Percentiles rank a stretch among this genome's conserved stretches.
These are phyloP conservation scores for Crotalus viridis DNA, from an alignment of 2,113 vertebrate species.

Conservation along the genomic window DNA sequence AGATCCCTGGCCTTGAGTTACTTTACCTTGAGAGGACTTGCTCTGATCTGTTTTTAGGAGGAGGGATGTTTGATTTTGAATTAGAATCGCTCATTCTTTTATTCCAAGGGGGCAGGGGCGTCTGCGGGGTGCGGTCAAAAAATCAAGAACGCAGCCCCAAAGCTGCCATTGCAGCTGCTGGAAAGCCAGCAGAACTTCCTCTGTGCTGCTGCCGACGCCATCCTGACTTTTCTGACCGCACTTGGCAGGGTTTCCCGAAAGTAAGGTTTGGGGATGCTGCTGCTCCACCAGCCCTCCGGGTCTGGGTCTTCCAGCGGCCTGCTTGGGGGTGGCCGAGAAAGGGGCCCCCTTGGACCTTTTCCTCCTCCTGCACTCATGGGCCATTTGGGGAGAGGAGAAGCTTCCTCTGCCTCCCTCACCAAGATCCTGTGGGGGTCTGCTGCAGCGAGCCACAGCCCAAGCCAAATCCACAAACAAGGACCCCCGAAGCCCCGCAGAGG, in stretches of 20 bases:
- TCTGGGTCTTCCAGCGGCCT: not conserved
- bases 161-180: not conserved
- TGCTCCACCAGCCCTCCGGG: not conserved
- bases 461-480: not conserved
- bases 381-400: not conserved
- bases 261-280: not conserved
- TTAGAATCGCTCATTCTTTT: not conserved
- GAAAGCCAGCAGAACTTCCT: not conserved
- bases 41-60: not conserved
- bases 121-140: not conserved
- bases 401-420: not conserved
- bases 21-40: not conserved
- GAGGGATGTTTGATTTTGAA: not conserved
- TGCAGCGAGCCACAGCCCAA: fast-evolving
- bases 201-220: not conserved
- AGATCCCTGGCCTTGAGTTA: not conserved
- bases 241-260: not conserved
- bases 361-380: not conserved
- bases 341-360: not conserved
- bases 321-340: not conserved
- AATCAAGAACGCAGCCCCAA: not conserved
- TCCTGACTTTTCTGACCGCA: not conserved
- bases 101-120: not conserved
- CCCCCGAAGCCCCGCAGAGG: not conserved
- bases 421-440: not conserved